Base-by-base conservation (phyloP, 1,140 invertebrate species). In the Aplysia californica region DNA sequence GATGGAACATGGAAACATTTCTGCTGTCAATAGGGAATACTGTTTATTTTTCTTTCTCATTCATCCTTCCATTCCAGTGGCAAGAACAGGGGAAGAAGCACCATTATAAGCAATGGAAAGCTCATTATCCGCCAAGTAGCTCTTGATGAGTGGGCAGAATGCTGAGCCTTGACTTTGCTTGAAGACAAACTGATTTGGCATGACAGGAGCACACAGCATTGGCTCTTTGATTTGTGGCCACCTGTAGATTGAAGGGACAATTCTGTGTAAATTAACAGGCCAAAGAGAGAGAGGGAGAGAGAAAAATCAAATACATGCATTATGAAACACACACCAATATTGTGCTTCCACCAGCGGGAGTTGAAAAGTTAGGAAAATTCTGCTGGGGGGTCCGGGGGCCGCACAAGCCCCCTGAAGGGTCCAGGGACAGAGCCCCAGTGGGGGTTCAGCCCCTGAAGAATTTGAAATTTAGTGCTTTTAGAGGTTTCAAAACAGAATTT, bases 91-190 rank as follows among this genome's bases (percentile, higher is more conserved):
- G 31, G 68, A 35, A 10, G 41, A 1, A n/a, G 41, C 35, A 21
- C 26, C 50, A 36, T 33, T 71, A 58, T 18, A 71, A 6, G 33
- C 68, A 20, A 56, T 29, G 31, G 68, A 10, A 26, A 58, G 58
- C 18, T 71, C 68, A 71, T n/a, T n/a, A 50, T 50, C 75, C n/a
- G 56, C 68, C 58, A 78, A 79, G 72, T 84, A 86, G 67, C 80
- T 89, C 77, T 93, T 93, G 86, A 93, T 93, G 77, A 95, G 91
- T 79, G 94, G 93, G 88, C 94, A 93, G 90, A 96, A 96, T 77
- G 95, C 95, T 56, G 95, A 95, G 77, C 94, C 93, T 77, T 93
- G 92, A 86, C 94, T 95, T 71, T 94, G 94, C 84, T 94, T 93
- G 84, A 96, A 91, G 80, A 95, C 94, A 91, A 95, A 95, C 86